These are phyloP conservation scores for human DNA, from an alignment of 2,113 vertebrate genomes.

Conservation along the genomic window DNA sequence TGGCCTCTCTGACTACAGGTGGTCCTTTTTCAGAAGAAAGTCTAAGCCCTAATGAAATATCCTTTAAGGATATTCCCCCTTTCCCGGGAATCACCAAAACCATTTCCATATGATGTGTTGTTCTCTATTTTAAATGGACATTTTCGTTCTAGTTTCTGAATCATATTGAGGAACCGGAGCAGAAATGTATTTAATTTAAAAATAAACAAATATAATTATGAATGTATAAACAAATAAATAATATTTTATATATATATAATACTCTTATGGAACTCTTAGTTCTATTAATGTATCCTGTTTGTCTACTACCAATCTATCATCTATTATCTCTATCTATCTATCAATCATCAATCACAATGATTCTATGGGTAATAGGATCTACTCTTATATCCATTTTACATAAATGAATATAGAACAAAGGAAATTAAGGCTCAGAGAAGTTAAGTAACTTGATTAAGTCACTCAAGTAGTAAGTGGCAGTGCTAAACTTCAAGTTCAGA, in stretches of 20 bases:
- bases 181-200: neutral
- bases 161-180: neutral
- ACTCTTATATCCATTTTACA: neutral
- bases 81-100: neutral
- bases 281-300: neutral
- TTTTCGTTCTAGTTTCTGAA: constrained; percentile 30
- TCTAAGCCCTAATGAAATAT: neutral
- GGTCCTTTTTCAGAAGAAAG: neutral
- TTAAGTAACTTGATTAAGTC: neutral
- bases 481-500: neutral
- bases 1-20: neutral
- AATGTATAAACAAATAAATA: neutral
- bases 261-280: neutral
- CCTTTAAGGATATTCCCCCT: neutral
- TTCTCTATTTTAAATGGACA: neutral
- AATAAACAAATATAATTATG: neutral
- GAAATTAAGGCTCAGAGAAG: constrained; percentile 9
- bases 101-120: neutral
- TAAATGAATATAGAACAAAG: neutral
- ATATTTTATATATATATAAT: neutral
- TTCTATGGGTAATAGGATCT: neutral
- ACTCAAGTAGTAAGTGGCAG: neutral
- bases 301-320: neutral
- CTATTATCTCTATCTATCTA: neutral
- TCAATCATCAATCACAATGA: neutral